Percentiles rank a stretch among this genome's conserved stretches.
phyloP scores from a whole-genome alignment of 2,797 vertebrate genomes.

The Cichlasoma orientale region DNA sequence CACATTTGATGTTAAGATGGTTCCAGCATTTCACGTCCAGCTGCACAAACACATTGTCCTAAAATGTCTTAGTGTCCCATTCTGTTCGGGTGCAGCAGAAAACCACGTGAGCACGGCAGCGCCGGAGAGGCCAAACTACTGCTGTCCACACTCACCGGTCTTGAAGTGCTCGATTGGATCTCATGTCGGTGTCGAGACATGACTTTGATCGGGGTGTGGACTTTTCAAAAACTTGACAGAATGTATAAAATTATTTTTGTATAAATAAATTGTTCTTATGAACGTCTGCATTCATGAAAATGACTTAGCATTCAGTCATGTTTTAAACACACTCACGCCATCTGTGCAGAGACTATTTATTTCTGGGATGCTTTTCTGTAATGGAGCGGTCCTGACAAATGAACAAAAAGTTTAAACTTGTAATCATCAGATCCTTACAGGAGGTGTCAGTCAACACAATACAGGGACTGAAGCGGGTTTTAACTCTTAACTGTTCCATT shows the following conservation, averaged over 20 bases:
- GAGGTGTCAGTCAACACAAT: background rate
- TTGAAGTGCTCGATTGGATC: background rate
- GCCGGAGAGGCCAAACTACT: background rate
- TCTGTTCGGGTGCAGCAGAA: background rate
- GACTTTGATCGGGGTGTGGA: background rate
- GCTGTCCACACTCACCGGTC: background rate
- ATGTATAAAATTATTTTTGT: conserved; percentile 22
- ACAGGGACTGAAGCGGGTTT: background rate
- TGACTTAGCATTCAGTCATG: background rate
- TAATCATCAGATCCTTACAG: background rate
- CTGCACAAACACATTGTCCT: background rate
- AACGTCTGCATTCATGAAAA: background rate
- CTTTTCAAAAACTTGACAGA: conserved; percentile 2
- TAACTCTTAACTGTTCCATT: background rate
- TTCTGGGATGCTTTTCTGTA: background rate
- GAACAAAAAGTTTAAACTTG: background rate
- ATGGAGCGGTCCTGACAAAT: background rate
- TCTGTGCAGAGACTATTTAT: conserved; percentile 28
- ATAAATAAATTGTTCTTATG: conserved; percentile 40
- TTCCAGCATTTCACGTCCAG: background rate
- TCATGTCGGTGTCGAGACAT: background rate
- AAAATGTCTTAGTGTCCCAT: background rate
- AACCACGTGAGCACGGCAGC: fast-evolving
- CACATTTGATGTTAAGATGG: background rate
- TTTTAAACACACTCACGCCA: background rate